phyloP scores from a whole-genome alignment of 2,113 vertebrate genomes.

The Daboia siamensis region DNA sequence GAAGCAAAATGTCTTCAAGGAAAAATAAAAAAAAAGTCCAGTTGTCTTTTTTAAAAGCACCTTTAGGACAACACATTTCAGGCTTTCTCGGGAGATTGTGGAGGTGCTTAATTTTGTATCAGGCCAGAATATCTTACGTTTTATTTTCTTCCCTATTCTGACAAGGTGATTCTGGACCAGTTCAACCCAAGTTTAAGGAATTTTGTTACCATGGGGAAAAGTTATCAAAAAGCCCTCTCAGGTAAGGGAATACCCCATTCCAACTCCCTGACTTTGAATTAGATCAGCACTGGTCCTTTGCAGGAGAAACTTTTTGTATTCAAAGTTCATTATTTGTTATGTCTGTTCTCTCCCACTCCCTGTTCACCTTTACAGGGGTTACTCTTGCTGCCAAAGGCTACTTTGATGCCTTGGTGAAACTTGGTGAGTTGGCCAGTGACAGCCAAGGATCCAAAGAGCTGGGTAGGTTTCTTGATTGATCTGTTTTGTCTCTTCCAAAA shows the following conservation, averaged over 20 bases:
- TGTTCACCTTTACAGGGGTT: conserved; percentile 68
- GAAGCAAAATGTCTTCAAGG: neutral
- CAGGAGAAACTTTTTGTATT: neutral
- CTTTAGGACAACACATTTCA: neutral
- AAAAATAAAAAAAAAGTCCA: neutral
- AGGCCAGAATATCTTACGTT: neutral
- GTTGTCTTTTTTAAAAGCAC: neutral
- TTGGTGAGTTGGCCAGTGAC: conserved; percentile 82
- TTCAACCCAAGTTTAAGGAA: conserved; percentile 86
- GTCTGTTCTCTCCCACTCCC: neutral
- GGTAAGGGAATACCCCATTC: conserved; percentile 54
- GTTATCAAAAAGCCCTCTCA: conserved; percentile 82
- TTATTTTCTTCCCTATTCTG: neutral
- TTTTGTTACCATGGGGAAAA: conserved; percentile 84
- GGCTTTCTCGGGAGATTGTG: neutral
- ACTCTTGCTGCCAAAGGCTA: conserved; percentile 83
- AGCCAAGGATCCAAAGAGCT: conserved; percentile 86
- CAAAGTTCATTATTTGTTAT: neutral
- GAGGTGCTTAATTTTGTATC: neutral
- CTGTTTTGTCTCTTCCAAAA: neutral
- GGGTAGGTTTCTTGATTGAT: conserved; percentile 62
- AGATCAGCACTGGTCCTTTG: neutral
- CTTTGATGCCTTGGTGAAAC: conserved; percentile 84
- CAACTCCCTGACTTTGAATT: neutral
- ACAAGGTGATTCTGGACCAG: conserved; percentile 80